These are phyloP conservation scores for Sphaerophoria rueppellii DNA, from an alignment of 2,888 invertebrate genomes.

Conservation along the genomic window DNA sequence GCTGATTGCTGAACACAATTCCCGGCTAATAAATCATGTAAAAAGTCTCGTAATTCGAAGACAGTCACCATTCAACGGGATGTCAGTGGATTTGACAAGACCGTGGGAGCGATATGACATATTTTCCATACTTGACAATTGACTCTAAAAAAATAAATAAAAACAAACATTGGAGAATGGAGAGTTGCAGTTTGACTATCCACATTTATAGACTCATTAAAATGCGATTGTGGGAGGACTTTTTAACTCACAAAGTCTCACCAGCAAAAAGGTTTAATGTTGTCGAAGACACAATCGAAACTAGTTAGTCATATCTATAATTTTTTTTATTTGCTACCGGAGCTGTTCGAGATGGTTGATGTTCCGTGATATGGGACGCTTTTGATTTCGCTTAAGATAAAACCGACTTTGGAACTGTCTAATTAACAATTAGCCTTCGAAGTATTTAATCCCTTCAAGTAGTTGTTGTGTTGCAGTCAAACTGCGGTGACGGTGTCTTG, in stretches of 20 bases:
- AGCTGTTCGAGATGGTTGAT: slow-evolving; percentile 10
- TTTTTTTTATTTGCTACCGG: slow-evolving; percentile 9
- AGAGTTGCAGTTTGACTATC: background rate
- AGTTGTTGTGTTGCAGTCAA: background rate
- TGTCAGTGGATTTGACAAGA: slow-evolving; percentile 64
- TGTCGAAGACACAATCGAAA: slow-evolving; percentile 52
- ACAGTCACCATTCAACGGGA: slow-evolving; percentile 66
- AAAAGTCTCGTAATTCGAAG: slow-evolving; percentile 47
- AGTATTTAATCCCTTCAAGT: slow-evolving; percentile 39
- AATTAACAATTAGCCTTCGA: slow-evolving; percentile 66
- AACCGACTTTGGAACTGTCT: slow-evolving; percentile 38
- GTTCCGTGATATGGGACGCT: slow-evolving; percentile 43
- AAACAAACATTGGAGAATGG: background rate
- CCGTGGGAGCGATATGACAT: slow-evolving; percentile 69
- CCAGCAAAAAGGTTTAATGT: slow-evolving; percentile 13
- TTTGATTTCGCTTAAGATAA: slow-evolving; percentile 46
- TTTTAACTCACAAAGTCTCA: slow-evolving; percentile 36
- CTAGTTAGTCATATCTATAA: slow-evolving; percentile 55
- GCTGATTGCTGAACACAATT: slow-evolving; percentile 56
- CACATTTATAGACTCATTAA: slow-evolving; percentile 12
- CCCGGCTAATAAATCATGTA: slow-evolving; percentile 68
- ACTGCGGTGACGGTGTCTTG: background rate
- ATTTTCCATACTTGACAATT: slow-evolving; percentile 66
- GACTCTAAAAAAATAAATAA: slow-evolving; percentile 51
- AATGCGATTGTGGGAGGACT: slow-evolving; percentile 55